A percentile compares a stretch with the other conserved stretches of the same genome.
phyloP scores from a whole-genome alignment of 2,113 vertebrate species.

The Limanda limanda region DNA sequence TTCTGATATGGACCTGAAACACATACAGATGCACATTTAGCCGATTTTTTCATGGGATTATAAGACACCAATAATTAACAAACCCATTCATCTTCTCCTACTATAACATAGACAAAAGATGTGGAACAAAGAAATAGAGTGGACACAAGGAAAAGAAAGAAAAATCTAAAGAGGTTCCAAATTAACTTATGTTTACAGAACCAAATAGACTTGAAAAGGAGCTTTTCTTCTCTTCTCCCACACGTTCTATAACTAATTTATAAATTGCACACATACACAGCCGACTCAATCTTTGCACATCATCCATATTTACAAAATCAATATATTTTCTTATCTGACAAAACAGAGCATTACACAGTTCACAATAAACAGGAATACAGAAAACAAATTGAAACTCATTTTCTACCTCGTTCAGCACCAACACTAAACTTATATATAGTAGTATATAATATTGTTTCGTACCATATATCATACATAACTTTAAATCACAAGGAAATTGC shows the following conservation, averaged over 20 bases:
- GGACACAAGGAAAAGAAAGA: too few relatives aligned
- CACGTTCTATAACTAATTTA: neutral
- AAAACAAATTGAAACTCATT: neutral
- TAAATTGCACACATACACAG: neutral
- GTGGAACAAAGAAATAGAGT: too few relatives aligned
- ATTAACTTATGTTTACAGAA: neutral
- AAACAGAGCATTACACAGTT: neutral
- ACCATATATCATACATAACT: neutral
- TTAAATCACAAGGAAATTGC: constrained; percentile 10
- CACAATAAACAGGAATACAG: neutral
- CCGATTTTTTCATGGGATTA: too few relatives aligned
- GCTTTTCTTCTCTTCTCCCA: neutral
- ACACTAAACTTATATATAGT: neutral
- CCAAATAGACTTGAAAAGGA: neutral
- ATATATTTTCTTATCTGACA: neutral
- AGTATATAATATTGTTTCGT: neutral
- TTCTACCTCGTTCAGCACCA: neutral
- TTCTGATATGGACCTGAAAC: too few relatives aligned
- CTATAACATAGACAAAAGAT: too few relatives aligned
- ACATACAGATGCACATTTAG: too few relatives aligned
- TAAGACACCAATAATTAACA: too few relatives aligned
- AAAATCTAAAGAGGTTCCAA: too few relatives aligned
- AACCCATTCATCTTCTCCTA: too few relatives aligned
- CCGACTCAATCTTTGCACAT: neutral
- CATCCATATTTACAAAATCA: neutral